Conservation (phyloP, 2,888 invertebrate species). For the Pachydiplax longipennis region DNA sequence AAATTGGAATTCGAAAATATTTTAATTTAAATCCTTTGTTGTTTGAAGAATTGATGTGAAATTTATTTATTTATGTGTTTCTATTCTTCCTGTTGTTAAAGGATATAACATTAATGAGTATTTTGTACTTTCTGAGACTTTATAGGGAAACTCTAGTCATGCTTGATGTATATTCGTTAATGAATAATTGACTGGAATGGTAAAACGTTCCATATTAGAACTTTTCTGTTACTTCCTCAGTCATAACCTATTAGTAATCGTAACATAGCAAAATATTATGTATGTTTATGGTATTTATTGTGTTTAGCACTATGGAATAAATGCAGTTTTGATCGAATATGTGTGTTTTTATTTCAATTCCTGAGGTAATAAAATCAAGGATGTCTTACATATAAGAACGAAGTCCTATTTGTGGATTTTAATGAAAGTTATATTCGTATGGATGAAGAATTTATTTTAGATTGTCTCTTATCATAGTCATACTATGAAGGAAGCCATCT, state of each 20-base stretch:
- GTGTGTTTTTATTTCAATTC: not conserved
- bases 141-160: conserved; percentile 5
- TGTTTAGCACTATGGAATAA: not conserved
- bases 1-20: not conserved
- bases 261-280: not conserved
- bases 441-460: too few species aligned
- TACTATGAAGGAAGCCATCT: too few species aligned
- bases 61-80: not conserved
- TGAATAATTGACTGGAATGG: not conserved
- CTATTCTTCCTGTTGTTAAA: not conserved
- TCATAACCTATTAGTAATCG: not conserved
- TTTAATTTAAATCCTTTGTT: not conserved
- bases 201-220: not conserved
- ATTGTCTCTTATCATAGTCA: too few species aligned
- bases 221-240: not conserved
- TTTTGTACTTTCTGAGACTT: not conserved
- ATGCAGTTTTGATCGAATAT: not conserved
- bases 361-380: too few species aligned
- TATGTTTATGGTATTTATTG: not conserved
- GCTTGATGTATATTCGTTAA: not conserved
- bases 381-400: too few species aligned
- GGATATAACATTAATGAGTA: not conserved
- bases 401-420: too few species aligned
- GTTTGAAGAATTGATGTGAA: not conserved
- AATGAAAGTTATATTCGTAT: too few species aligned